Conservation (phyloP, 2,888 invertebrate species). For the Drepana falcataria region DNA sequence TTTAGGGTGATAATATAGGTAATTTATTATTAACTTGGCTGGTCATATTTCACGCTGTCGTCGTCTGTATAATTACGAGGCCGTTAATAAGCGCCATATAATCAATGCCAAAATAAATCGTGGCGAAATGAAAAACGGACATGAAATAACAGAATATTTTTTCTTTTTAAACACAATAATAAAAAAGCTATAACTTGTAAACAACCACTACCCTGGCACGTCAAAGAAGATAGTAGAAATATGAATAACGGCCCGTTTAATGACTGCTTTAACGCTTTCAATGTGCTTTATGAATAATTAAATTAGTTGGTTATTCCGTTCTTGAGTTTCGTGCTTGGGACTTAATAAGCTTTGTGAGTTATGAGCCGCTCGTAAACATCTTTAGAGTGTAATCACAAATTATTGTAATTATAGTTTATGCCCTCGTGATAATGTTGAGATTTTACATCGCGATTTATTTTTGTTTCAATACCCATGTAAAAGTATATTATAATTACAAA, state of each 20-base stretch:
- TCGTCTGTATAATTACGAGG: conserved; percentile 60
- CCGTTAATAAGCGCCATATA: conserved; percentile 70
- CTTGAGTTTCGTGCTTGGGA: conserved; percentile 64
- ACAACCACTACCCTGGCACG: conserved; percentile 64
- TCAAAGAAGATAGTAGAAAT: conserved; percentile 70
- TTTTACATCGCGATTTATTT: background rate
- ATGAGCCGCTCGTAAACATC: conserved; percentile 53
- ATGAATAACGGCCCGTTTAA: conserved; percentile 70
- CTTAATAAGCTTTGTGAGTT: conserved; percentile 68
- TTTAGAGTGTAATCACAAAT: conserved; percentile 44
- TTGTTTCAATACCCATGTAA: background rate
- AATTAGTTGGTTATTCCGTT: conserved; percentile 75
- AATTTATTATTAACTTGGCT: conserved; percentile 47
- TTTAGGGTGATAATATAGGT: conserved; percentile 19
- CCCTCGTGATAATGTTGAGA: conserved; percentile 7
- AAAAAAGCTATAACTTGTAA: conserved; percentile 69
- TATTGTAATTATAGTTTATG: conserved; percentile 26
- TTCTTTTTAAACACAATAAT: conserved; percentile 65
- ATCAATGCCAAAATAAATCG: conserved; percentile 72
- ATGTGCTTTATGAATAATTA: conserved; percentile 78
- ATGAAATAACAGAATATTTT: conserved; percentile 68
- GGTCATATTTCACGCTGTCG: conserved; percentile 61
- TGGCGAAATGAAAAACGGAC: conserved; percentile 65
- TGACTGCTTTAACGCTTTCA: conserved; percentile 76
- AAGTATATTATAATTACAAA: background rate